Conservation (phyloP, 2,888 invertebrate species). For the Plebejus melissa region DNA sequence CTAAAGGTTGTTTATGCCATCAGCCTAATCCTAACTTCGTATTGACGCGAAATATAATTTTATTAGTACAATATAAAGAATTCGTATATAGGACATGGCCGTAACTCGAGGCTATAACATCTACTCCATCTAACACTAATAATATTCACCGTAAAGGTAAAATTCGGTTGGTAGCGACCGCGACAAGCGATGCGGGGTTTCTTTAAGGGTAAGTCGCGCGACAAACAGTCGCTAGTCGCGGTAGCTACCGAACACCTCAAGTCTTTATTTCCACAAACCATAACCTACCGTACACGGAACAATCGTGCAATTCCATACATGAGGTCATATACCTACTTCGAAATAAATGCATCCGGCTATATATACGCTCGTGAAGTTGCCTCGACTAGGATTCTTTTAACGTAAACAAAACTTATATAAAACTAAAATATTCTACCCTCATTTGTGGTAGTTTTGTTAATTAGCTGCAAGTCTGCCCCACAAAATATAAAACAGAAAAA, state of each 20-base stretch:
- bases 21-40: neutral
- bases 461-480: slow-evolving; percentile 28
- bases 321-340: slow-evolving; percentile 48
- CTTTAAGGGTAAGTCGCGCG: neutral
- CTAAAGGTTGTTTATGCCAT: no score
- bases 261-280: slow-evolving; percentile 33
- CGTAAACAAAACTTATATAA: neutral
- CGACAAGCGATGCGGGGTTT: neutral
- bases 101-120: slow-evolving; percentile 28
- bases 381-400: slow-evolving; percentile 43
- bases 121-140: slow-evolving; percentile 29
- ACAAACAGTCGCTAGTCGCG: neutral
- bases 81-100: slow-evolving; percentile 33
- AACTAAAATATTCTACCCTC: neutral
- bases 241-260: slow-evolving; percentile 43
- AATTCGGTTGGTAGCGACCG: neutral
- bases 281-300: slow-evolving; percentile 54
- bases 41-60: slow-evolving; percentile 12
- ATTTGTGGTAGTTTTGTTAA: neutral
- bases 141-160: slow-evolving; percentile 26
- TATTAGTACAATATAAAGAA: slow-evolving; percentile 33
- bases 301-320: slow-evolving; percentile 70
- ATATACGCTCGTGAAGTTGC: neutral
- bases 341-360: slow-evolving; percentile 50
- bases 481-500: neutral